Evolutionary conservation across 2,113 vertebrate species (phyloP).

Genomic region (Lamprotornis superbus): DNA sequence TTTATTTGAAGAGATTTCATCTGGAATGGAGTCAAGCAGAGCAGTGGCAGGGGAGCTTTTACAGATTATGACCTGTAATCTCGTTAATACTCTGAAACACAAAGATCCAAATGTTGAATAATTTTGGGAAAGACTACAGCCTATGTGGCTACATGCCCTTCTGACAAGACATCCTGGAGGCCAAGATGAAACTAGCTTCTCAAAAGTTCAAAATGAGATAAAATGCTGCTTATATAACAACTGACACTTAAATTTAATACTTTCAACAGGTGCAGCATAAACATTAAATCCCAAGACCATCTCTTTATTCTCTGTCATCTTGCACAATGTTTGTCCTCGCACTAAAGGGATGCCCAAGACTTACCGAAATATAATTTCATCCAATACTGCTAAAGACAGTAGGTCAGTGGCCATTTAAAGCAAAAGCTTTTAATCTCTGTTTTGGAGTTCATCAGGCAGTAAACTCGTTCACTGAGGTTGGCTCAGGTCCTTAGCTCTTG

Average conservation of each 20-base stretch:
- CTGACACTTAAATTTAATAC: not conserved
- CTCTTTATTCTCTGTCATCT: not conserved
- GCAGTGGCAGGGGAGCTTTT: conserved; percentile 74
- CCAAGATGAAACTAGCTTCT: not conserved
- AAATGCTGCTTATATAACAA: not conserved
- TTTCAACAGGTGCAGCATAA: not conserved
- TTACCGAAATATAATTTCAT: not conserved
- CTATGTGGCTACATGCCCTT: conserved; percentile 4
- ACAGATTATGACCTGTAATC: conserved; percentile 77
- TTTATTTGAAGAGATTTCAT: conserved; percentile 78
- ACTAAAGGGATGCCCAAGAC: not conserved
- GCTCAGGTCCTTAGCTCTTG: not conserved
- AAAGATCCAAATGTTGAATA: conserved; percentile 66
- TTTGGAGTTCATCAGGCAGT: not conserved
- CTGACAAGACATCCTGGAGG: conserved; percentile 14
- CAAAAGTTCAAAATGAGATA: not conserved
- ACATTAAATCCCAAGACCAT: not conserved
- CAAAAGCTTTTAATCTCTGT: not conserved
- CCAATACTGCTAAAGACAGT: not conserved
- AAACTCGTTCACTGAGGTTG: not conserved
- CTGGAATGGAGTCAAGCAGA: conserved; percentile 77
- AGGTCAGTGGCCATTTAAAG: not conserved
- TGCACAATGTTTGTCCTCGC: not conserved
- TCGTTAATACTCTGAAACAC: conserved; percentile 76
- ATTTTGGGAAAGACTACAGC: conserved; percentile 61